Percentiles rank a stretch among this genome's conserved stretches.
Evolutionary conservation across 2,797 vertebrate genomes (phyloP).

Genomic region (Rhinophrynus dorsalis): DNA sequence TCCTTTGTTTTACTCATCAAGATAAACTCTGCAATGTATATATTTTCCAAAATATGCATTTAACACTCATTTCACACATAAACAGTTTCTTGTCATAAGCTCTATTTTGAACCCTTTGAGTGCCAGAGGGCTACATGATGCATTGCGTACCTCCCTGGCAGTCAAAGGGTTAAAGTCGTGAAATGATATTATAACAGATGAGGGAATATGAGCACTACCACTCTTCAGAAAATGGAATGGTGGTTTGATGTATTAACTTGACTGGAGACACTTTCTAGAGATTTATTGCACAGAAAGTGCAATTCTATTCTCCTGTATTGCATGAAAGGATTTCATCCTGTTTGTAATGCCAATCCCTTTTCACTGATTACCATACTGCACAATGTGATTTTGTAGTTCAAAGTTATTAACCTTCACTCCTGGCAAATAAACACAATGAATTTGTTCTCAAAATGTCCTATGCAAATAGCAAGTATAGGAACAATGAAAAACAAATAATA

Average conservation of each 20-base stretch:
- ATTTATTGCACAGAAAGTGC: background rate
- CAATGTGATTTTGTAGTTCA: conserved; percentile 37
- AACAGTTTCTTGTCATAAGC: no score
- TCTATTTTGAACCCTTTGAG: no score
- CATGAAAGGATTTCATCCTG: background rate
- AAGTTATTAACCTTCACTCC: conserved; percentile 45
- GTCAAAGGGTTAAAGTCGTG: no score
- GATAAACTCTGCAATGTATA: no score
- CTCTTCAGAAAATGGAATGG: background rate
- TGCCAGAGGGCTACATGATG: no score
- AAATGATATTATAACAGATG: background rate
- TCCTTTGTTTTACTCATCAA: no score
- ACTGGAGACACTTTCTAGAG: conserved; percentile 27
- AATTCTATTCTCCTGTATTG: background rate
- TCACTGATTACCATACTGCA: background rate
- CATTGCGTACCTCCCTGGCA: no score
- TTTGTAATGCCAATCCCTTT: conserved; percentile 5
- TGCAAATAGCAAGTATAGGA: conserved; percentile 50
- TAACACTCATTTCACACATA: no score
- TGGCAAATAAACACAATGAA: conserved; percentile 36
- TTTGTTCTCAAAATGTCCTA: conserved; percentile 54
- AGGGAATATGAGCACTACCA: conserved; percentile 4
- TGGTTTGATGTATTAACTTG: background rate
- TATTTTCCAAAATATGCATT: no score
- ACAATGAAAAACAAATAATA: conserved; percentile 18